Evolutionary conservation across 2,113 vertebrate genomes (phyloP), one percentile per base, ranked within the genome.

Genomic region (Piaya cayana): DNA sequence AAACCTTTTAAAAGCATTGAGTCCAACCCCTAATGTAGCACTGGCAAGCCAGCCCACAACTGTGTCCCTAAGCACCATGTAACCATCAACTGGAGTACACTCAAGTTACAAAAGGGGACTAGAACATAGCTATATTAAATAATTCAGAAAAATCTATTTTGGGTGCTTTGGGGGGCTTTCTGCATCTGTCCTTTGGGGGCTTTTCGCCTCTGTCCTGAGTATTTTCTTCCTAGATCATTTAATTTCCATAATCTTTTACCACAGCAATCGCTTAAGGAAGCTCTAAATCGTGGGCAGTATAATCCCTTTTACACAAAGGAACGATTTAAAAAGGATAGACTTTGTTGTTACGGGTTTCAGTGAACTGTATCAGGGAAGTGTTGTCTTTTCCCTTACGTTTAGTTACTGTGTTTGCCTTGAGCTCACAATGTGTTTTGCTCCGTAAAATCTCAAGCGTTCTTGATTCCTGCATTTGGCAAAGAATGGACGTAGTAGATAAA

Each of bases 221-320:
- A 34, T 90, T 92, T 81, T 84, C 63, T 86, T 58, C 74, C 81
- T 79, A 69, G 94, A 82, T 88, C 0, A 78, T 84, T 89, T 87
- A 12, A 52, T 87, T 83, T 91, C 75, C 74, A 53, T 93, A 90
- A 93, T 94, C 93, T 93, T 84, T 37, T 91, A 65, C 68, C 92
- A 86, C 84, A 77, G 55, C 39, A 39, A 59, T 64, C 84, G 70
- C 80, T 96, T 90, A 67, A 70, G 94, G 69, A 37, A 86, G 62
- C 71, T 59, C 53, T 90, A 86, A 78, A 83, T 90, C 92, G 72
- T 65, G 76, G 63, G 75, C 18, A 0, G 11, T 37, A 50, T 82
- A 94, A 95, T 95, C 81, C 58, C 72, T 86, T 67, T 84, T 77
- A 79, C 72, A 93, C 85, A 96, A 94, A 96, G 64, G 84, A 91